phyloP scores from a whole-genome alignment of 1,140 invertebrate species.

The Drosophila paulistorum region DNA sequence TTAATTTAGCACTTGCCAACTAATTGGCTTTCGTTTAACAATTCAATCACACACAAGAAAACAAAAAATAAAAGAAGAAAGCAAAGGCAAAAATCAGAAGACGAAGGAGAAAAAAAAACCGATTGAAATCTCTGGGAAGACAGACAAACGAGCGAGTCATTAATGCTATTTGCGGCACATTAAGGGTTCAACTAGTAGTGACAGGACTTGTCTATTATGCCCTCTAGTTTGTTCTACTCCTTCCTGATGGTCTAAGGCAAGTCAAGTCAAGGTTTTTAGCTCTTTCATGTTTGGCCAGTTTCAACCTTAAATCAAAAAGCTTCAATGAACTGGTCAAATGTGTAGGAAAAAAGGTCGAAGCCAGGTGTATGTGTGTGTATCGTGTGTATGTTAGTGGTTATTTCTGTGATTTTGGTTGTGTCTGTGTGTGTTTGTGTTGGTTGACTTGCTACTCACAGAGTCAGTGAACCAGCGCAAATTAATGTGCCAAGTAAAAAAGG shows the following conservation, averaged over 20 bases:
- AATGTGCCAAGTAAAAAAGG: conserved; percentile 75
- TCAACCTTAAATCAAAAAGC: conserved; percentile 53
- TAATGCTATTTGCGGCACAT: conserved; percentile 66
- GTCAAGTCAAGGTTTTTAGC: conserved; percentile 7
- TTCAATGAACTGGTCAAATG: conserved; percentile 76
- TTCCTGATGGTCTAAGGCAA: background rate
- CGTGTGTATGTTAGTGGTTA: background rate
- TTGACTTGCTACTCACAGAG: conserved; percentile 40
- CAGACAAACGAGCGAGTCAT: conserved; percentile 57
- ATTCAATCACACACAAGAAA: conserved; percentile 48
- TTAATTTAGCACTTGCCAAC: conserved; percentile 78
- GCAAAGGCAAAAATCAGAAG: background rate
- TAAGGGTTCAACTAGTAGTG: conserved; percentile 37
- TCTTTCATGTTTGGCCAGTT: conserved; percentile 26
- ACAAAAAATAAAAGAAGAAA: conserved; percentile 30
- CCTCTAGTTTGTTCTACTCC: background rate
- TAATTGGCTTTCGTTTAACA: conserved; percentile 76
- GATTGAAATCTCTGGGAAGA: background rate
- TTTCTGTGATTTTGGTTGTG: background rate
- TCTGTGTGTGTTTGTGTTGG: conserved; percentile 6
- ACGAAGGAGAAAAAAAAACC: conserved; percentile 14
- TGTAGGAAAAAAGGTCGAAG: conserved; percentile 37
- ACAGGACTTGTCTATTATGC: conserved; percentile 5
- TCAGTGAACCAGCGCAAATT: conserved; percentile 70
- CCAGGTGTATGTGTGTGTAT: conserved; percentile 31